Percentiles rank a stretch among this genome's conserved stretches.
phyloP scores from a whole-genome alignment of 2,888 invertebrate species.

The Pyrrhosoma nymphula region DNA sequence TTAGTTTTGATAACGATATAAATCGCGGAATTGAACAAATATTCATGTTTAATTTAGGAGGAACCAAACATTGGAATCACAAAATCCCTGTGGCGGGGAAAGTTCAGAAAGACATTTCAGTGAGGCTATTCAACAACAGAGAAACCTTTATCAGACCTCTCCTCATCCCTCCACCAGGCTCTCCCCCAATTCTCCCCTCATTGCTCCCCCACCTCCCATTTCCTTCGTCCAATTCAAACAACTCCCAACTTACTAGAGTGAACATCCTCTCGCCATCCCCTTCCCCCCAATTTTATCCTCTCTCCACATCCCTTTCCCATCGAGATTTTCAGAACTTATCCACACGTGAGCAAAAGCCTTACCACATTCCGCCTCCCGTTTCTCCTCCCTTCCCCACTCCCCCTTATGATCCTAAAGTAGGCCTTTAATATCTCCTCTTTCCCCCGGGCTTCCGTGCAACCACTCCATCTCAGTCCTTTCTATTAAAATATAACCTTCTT shows the following conservation, averaged over 20 bases:
- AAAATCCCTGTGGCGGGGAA: too few species aligned
- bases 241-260: background rate
- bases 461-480: background rate
- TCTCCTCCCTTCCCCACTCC: background rate
- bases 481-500: background rate
- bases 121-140: too few species aligned
- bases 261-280: background rate
- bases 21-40: too few species aligned
- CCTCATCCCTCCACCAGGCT: too few species aligned
- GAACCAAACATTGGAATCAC: too few species aligned
- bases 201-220: too few species aligned
- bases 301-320: background rate
- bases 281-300: background rate
- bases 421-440: background rate
- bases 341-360: background rate
- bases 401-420: background rate
- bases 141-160: too few species aligned
- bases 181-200: too few species aligned
- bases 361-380: background rate
- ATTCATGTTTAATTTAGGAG: too few species aligned
- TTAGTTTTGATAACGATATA: too few species aligned
- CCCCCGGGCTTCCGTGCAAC: background rate
- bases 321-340: background rate
- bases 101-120: too few species aligned
- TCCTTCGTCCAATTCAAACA: too few species aligned